A percentile compares a stretch with the other conserved stretches of the same genome.
These are phyloP conservation scores for Gambusia holbrooki DNA, from an alignment of 2,113 vertebrate genomes.

Conservation along the genomic window DNA sequence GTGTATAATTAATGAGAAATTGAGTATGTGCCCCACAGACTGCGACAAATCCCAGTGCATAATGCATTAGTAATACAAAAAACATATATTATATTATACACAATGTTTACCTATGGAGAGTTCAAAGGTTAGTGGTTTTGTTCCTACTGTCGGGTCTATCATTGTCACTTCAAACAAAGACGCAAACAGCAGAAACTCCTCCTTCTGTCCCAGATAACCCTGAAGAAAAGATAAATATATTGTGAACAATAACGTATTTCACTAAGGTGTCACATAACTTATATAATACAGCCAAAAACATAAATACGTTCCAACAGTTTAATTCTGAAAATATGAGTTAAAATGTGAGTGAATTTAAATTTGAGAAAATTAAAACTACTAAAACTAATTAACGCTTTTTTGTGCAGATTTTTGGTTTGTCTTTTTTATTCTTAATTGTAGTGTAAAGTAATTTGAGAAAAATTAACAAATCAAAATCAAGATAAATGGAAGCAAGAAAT, in stretches of 20 bases:
- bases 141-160: conserved; percentile 86
- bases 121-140: conserved; percentile 86
- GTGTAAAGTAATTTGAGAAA: not conserved
- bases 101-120: conserved; percentile 86
- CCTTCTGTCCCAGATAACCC: conserved; percentile 84
- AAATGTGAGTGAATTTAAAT: not conserved
- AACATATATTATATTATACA: not conserved
- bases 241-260: not conserved
- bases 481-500: not conserved
- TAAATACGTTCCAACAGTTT: not conserved
- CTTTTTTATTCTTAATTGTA: not conserved
- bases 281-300: not conserved
- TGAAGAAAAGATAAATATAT: conserved; percentile 47
- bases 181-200: conserved; percentile 91
- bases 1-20: not conserved
- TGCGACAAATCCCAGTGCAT: not conserved
- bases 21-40: not conserved
- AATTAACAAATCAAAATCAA: not conserved
- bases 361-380: not conserved
- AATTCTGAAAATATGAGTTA: not conserved
- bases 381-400: not conserved
- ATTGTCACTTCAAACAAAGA: conserved; percentile 92
- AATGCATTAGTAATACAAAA: not conserved
- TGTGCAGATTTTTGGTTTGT: not conserved
- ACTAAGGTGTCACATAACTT: not conserved